Percentiles rank a stretch among this genome's conserved stretches.
These are phyloP conservation scores for Camponotus fellah DNA, from an alignment of 2,888 invertebrate genomes.

Conservation along the genomic window DNA sequence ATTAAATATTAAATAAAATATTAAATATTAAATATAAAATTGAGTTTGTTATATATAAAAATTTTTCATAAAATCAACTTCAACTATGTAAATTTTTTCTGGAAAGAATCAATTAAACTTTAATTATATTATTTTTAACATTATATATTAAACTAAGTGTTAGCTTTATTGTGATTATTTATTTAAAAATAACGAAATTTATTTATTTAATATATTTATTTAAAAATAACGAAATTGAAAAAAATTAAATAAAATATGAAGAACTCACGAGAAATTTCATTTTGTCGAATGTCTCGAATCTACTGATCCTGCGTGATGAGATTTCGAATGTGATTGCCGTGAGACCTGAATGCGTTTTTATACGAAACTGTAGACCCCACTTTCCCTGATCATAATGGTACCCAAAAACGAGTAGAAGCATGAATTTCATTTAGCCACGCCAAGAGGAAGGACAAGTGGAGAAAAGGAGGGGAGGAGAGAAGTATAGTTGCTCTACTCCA, in stretches of 20 bases:
- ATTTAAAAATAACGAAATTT: neutral
- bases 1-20: neutral
- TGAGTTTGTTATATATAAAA: neutral
- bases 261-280: slow-evolving; percentile 83
- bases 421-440: neutral
- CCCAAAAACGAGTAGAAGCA: slow-evolving; percentile 67
- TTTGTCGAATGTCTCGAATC: slow-evolving; percentile 69
- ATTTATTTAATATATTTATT: neutral
- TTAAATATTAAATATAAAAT: neutral
- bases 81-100: neutral
- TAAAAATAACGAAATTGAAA: neutral
- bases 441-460: slow-evolving; percentile 51
- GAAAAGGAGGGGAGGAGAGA: slow-evolving; percentile 57
- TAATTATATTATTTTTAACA: neutral
- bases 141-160: neutral
- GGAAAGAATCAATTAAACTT: neutral
- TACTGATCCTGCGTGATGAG: slow-evolving; percentile 64
- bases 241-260: neutral
- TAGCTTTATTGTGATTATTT: neutral
- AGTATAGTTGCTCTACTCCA: neutral
- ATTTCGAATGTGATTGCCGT: slow-evolving; percentile 77
- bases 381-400: slow-evolving; percentile 73
- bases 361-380: slow-evolving; percentile 78
- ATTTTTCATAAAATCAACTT: neutral
- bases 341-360: slow-evolving; percentile 79